A percentile compares a stretch with the other conserved stretches of the same genome.
Conservation (phyloP, 37 sponge, comb jelly and placozoan species). For the Cladorhizidae sp. region DNA sequence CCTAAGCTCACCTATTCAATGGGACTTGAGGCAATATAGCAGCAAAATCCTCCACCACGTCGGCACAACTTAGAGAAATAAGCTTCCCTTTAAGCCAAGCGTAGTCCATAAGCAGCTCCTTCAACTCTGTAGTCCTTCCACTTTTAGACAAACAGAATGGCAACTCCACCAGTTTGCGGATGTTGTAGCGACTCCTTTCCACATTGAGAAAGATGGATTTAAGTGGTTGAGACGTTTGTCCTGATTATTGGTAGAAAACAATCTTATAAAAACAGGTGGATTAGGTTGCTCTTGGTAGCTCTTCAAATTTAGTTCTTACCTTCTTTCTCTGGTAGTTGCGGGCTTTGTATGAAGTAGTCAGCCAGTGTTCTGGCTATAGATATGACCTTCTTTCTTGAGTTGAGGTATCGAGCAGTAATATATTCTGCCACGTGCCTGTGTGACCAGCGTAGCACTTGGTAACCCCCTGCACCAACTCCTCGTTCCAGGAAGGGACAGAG, state of each 20-base stretch:
- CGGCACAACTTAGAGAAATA: conserved; percentile 22
- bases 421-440: conserved; percentile 23
- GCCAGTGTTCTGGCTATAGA: conserved; percentile 15
- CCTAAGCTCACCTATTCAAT: conserved; percentile 28
- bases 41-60: conserved; percentile 45
- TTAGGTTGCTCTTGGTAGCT: not conserved
- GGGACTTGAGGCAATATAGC: conserved; percentile 58
- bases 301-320: not conserved
- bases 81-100: conserved; percentile 53
- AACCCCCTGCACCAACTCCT: conserved; percentile 27
- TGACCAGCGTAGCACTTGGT: conserved; percentile 33
- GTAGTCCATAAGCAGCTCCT: conserved; percentile 52
- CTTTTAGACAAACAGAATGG: conserved; percentile 46
- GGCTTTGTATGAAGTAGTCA: conserved; percentile 58
- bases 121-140: conserved; percentile 31
- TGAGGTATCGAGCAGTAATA: conserved; percentile 28
- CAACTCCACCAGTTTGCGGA: conserved; percentile 68
- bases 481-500: conserved; percentile 35
- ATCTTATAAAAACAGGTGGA: not conserved
- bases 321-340: not conserved
- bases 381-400: not conserved
- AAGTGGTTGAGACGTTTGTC: conserved; percentile 37
- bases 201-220: conserved; percentile 15
- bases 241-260: not conserved
- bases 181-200: conserved; percentile 43